A percentile compares a stretch with the other conserved stretches of the same genome.
Conservation (phyloP, 2,888 invertebrate genomes). For the Luperina testacea region DNA sequence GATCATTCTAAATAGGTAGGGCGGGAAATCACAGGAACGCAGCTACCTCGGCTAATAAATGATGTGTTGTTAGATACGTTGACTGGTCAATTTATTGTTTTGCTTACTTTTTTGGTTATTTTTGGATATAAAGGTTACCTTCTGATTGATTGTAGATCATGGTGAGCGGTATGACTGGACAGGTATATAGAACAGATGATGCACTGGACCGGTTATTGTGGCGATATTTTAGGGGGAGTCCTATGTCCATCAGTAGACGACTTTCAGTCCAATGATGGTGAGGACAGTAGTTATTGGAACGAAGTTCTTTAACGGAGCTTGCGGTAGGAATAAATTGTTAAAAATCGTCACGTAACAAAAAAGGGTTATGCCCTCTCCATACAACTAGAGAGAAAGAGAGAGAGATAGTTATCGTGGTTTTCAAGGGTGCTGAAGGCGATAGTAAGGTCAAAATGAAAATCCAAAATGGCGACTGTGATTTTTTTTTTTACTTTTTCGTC, state of each 20-base stretch:
- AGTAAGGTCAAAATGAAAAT: background rate
- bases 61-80: slow-evolving; percentile 57
- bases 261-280: background rate
- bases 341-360: background rate
- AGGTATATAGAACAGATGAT: background rate
- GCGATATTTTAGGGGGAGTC: background rate
- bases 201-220: background rate
- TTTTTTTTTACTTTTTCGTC: too few relatives aligned
- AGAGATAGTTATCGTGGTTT: background rate
- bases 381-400: background rate
- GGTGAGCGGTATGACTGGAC: background rate
- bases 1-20: slow-evolving; percentile 72
- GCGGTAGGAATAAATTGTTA: background rate
- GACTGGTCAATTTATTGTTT: slow-evolving; percentile 53
- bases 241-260: background rate
- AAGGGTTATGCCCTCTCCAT: background rate
- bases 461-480: background rate
- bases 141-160: background rate
- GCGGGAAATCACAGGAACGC: slow-evolving; percentile 67
- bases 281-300: background rate
- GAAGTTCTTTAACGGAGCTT: background rate
- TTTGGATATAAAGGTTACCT: slow-evolving; percentile 8
- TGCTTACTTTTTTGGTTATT: slow-evolving; percentile 30
- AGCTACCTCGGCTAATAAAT: slow-evolving; percentile 57
- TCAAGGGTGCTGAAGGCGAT: background rate